A percentile compares a stretch with the other conserved stretches of the same genome.
These are phyloP conservation scores for Acanthaster planci DNA, from an alignment of 35 echinoderm and acorn worm genomes.

Conservation along the genomic window DNA sequence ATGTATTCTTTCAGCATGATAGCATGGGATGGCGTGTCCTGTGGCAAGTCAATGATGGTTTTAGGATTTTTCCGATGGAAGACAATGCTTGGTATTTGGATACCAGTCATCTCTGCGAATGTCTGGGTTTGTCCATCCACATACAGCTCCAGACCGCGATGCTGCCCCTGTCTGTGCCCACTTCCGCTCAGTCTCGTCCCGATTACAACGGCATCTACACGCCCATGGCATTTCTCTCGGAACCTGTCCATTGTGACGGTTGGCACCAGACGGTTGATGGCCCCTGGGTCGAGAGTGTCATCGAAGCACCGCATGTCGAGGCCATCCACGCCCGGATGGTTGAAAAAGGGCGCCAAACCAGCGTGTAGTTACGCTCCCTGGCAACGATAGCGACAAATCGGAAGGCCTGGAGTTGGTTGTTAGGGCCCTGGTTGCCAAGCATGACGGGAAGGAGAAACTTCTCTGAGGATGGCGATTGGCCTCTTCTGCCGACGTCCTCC, in stretches of 20 bases:
- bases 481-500: not conserved
- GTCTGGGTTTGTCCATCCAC: not conserved
- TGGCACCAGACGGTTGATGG: not conserved
- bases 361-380: conserved; percentile 30
- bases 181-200: conserved; percentile 27
- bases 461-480: not conserved
- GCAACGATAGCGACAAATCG: conserved; percentile 37
- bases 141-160: not conserved
- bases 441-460: conserved; percentile 50
- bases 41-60: conserved; percentile 7
- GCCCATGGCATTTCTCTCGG: conserved; percentile 18
- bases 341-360: conserved; percentile 73
- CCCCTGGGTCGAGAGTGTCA: conserved; percentile 34
- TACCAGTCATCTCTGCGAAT: conserved; percentile 6
- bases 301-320: conserved; percentile 31
- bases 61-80: not conserved
- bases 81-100: conserved; percentile 24
- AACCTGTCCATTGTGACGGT: conserved; percentile 38
- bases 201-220: conserved; percentile 18
- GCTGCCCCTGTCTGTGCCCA: not conserved
- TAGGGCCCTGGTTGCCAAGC: conserved; percentile 63
- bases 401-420: conserved; percentile 59
- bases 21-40: not conserved
- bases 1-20: not conserved
- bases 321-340: conserved; percentile 35